Evolutionary conservation across 2,113 vertebrate species (phyloP), one percentile per base, ranked within the genome.

Genomic region (Regulus satrapa): DNA sequence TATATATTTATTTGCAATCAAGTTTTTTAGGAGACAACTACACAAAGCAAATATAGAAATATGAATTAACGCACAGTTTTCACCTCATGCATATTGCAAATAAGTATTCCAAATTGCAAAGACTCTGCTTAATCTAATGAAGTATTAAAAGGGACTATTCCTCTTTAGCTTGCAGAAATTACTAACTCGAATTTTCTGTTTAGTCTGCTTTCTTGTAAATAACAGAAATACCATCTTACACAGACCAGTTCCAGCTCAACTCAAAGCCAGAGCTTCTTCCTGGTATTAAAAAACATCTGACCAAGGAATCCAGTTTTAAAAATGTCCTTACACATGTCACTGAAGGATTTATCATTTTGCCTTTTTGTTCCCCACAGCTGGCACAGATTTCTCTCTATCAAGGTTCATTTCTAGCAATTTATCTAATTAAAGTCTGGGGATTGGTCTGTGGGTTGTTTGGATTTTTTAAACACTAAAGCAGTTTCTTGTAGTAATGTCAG

Each of bases 231-330:
- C 36, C 31, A 23, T 52, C 74, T 88, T 78, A 71, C 40, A 93
- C 52, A 48, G 73, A 88, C 76, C 17, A 40, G 67, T 38, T 94
- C 59, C 71, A 92, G 79, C 38, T 94, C 54, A 71, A 92, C 52
- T 88, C 76, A 97, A 97, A 97, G 69, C 71, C 54, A 95, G 6
- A 38, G 38, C 66, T 93, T 82, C 72, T 89, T 79, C 49, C 32
- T 49, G 24, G 66, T 83, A 85, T 97, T 95, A 97, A 94, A 97
- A 97, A 95, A 94, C 97, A 97, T 89, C 95, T 96, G 62, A 96
- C 92, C 95, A 95, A 95, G 38, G 92, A 93, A 89, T 49, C 18
- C 14, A 68, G 24, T 76, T 93, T 78, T 31, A 58, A 80, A 86
- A 95, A 94, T 52, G 59, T 43, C 38, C 31, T 64, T 54, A 64